A percentile compares a stretch with the other conserved stretches of the same genome.
phyloP scores from a whole-genome alignment of 2,888 invertebrate genomes.

The Diplazon laetatorius region DNA sequence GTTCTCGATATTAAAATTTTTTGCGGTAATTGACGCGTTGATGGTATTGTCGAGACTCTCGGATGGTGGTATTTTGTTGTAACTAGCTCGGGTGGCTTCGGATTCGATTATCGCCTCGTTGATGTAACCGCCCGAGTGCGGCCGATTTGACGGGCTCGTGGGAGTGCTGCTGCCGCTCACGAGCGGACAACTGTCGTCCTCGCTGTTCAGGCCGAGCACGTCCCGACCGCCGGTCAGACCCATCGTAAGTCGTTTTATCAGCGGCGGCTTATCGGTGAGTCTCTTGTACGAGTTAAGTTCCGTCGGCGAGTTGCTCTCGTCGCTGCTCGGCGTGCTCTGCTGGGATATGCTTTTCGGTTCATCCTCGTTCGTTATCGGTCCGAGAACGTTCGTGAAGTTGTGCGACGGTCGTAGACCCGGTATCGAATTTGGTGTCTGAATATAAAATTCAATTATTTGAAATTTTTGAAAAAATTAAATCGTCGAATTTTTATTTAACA shows the following conservation, averaged over 20 bases:
- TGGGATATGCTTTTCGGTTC: conserved; percentile 82
- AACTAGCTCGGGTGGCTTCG: conserved; percentile 80
- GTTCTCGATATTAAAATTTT: conserved; percentile 86
- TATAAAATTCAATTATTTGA: conserved; percentile 24
- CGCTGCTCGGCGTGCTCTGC: conserved; percentile 88
- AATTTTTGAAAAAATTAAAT: neutral
- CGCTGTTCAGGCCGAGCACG: conserved; percentile 82
- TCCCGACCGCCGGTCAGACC: conserved; percentile 85
- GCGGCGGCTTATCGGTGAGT: conserved; percentile 91
- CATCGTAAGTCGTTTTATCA: conserved; percentile 90
- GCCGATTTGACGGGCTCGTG: conserved; percentile 86
- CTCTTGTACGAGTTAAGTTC: conserved; percentile 93
- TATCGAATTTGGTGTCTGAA: conserved; percentile 85
- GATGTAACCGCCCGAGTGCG: conserved; percentile 90
- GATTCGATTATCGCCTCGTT: conserved; percentile 90
- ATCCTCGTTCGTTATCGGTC: conserved; percentile 79
- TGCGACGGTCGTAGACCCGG: conserved; percentile 87
- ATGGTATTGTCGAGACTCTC: conserved; percentile 80
- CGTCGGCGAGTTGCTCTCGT: conserved; percentile 94
- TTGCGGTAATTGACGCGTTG: conserved; percentile 82
- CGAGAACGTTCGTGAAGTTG: conserved; percentile 84
- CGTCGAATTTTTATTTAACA: no score
- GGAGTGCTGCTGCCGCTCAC: conserved; percentile 88
- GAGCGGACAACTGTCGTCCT: conserved; percentile 90
- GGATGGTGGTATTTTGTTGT: conserved; percentile 77